phyloP scores from a whole-genome alignment of 2,888 invertebrate genomes.

The Dicyrtoma fusca region DNA sequence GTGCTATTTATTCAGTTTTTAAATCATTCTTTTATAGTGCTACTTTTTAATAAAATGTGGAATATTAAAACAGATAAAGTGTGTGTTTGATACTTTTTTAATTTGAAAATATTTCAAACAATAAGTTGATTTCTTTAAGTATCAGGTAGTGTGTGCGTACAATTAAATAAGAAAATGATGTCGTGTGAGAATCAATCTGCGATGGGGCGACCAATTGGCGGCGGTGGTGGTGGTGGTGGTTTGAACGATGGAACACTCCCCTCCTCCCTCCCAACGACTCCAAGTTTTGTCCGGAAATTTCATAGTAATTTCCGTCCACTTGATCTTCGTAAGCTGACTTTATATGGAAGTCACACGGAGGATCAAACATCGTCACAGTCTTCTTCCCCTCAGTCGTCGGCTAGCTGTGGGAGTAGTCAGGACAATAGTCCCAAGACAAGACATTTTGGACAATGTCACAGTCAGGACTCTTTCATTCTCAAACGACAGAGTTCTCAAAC shows the following conservation, averaged over 20 bases:
- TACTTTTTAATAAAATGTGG: too few relatives aligned
- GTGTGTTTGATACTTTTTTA: too few relatives aligned
- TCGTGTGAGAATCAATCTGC: conserved; percentile 49
- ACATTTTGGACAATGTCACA: conserved; percentile 45
- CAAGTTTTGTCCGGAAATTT: conserved; percentile 53
- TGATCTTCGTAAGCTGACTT: conserved; percentile 52
- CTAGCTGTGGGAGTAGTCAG: conserved; percentile 49
- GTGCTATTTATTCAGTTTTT: too few relatives aligned
- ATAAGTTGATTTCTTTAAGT: too few relatives aligned
- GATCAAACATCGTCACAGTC: conserved; percentile 7
- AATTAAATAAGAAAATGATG: conserved; percentile 44
- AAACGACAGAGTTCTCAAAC: conserved; percentile 55
- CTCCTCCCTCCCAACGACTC: conserved; percentile 48
- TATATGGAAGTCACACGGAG: conserved; percentile 46
- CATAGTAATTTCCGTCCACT: conserved; percentile 54
- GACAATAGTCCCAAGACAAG: conserved; percentile 49
- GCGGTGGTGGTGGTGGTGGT: too few relatives aligned
- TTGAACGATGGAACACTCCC: conserved; percentile 20
- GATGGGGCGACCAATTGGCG: conserved; percentile 37
- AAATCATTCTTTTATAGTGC: too few relatives aligned
- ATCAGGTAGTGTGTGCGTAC: background rate
- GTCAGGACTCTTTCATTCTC: conserved; percentile 53
- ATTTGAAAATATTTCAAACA: too few relatives aligned
- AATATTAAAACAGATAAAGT: too few relatives aligned
- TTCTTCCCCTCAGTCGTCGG: conserved; percentile 2